Evolutionary conservation across 1,140 invertebrate species (phyloP), one percentile per base, ranked within the genome.

Genomic region (Batillaria attramentaria): DNA sequence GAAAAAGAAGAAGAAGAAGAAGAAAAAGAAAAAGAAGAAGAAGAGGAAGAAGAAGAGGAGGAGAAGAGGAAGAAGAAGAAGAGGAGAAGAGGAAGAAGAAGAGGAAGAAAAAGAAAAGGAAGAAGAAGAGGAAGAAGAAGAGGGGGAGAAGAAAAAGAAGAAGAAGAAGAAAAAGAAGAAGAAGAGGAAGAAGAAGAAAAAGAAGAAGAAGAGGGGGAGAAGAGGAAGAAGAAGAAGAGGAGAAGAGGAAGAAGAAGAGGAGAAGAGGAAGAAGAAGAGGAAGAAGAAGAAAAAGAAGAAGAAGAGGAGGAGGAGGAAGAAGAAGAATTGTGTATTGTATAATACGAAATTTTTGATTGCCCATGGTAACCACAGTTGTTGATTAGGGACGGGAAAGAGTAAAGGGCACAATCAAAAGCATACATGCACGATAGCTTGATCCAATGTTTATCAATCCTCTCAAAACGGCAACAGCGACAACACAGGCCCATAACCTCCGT

Each of bases 211-310:
- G 70, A 43, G 39, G 46, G 41, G 20, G 39, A 72, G 70, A n/a
- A 13, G 20, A 42, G 39, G 20, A 31, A n/a, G 42, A 28, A 31
- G 37, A 39, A 5, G 31, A 69, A 31, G 35, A n/a, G 18, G 37
- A 35, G 31, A 69, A 35, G n/a, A 31, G 37, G 33, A 35, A 35
- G 37, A 31, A 35, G 37, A 41, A 10, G 35, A n/a, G 37, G 37
- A 35, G 66, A 69, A 31, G 31, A 69, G 66, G 35, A 31, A 69
- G 33, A 69, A 31, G 37, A 35, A n/a, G 57, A 62, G 57, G 28
- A 28, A 62, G 57, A n/a, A 28, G 31, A 28, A n/a, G 57, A 62
- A 28, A n/a, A 28, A 62, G 57, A n/a, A 28, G 31, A 28, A n/a
- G n/a, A 62, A 28, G 28, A 28, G 28, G 57, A 62, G n/a, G 28